A percentile compares a stretch with the other conserved stretches of the same genome.
These are phyloP conservation scores for Mionectes olivaceus DNA, from an alignment of 2,797 vertebrate species.

Conservation along the genomic window DNA sequence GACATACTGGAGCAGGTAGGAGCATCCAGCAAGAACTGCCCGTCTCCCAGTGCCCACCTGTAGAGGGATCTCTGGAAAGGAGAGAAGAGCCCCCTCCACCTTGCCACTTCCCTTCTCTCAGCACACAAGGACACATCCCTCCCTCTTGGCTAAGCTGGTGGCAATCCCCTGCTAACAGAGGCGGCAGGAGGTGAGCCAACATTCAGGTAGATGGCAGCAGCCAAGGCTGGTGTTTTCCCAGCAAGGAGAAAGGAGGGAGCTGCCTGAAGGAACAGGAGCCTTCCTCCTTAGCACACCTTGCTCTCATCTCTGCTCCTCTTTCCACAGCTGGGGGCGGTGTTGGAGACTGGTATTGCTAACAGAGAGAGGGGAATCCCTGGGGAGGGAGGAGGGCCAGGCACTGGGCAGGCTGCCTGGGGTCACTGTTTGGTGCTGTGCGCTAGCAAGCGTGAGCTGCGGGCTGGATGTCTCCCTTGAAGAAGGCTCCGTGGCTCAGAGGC, in stretches of 20 bases:
- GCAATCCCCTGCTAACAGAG: neutral
- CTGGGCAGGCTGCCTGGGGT: conserved; percentile 44
- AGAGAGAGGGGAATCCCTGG: neutral
- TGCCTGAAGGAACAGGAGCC: neutral
- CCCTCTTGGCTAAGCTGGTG: neutral
- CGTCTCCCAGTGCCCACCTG: neutral
- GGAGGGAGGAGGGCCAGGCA: neutral
- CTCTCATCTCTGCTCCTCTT: neutral
- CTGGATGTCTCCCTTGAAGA: conserved; percentile 16
- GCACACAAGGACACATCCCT: neutral
- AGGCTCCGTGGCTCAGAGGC: conserved; percentile 45
- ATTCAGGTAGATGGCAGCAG: neutral
- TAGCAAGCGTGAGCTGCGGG: conserved; percentile 53
- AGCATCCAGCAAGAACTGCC: neutral
- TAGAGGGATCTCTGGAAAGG: neutral
- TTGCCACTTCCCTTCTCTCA: neutral
- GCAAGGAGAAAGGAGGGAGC: neutral
- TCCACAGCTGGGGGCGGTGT: neutral
- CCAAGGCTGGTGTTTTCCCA: neutral
- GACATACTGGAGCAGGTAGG: neutral
- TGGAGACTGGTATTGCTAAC: conserved; percentile 33
- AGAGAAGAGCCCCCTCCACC: neutral
- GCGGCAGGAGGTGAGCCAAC: neutral
- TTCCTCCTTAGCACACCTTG: conserved; percentile 8
- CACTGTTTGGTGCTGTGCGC: conserved; percentile 15